phyloP scores from a whole-genome alignment of 2,888 invertebrate species.

The Erpobdella octoculata region DNA sequence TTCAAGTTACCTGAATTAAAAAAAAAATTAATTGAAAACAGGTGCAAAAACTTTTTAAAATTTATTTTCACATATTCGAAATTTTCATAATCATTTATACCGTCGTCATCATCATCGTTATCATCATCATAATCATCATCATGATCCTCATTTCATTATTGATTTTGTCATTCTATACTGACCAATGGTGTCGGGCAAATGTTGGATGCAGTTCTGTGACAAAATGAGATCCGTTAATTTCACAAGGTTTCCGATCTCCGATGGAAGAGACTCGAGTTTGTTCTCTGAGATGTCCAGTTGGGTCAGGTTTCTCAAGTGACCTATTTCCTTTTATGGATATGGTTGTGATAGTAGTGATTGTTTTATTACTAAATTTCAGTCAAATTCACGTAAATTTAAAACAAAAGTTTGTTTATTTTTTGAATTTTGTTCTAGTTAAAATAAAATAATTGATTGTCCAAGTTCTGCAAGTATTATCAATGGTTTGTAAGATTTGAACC shows the following conservation, averaged over 20 bases:
- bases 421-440: background rate
- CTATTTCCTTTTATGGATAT: constrained; percentile 29
- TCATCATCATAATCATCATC: background rate
- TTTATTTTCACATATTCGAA: background rate
- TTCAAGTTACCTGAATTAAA: constrained; percentile 65
- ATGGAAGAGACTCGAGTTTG: constrained; percentile 23
- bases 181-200: constrained; percentile 29
- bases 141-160: background rate
- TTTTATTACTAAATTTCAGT: background rate
- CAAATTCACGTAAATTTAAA: background rate
- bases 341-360: background rate
- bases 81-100: background rate
- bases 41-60: background rate
- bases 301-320: constrained; percentile 23
- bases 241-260: constrained; percentile 20
- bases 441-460: background rate
- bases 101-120: background rate
- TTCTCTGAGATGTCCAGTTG: constrained; percentile 29
- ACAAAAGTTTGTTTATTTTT: background rate
- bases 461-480: background rate
- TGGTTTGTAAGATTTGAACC: background rate
- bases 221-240: constrained; percentile 27
- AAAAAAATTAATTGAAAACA: background rate
- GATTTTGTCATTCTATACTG: background rate
- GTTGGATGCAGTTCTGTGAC: constrained; percentile 26